Percentiles rank a stretch among this genome's conserved stretches.
Evolutionary conservation across 2,113 vertebrate species (phyloP).

Genomic region (Pseudois nayaur): DNA sequence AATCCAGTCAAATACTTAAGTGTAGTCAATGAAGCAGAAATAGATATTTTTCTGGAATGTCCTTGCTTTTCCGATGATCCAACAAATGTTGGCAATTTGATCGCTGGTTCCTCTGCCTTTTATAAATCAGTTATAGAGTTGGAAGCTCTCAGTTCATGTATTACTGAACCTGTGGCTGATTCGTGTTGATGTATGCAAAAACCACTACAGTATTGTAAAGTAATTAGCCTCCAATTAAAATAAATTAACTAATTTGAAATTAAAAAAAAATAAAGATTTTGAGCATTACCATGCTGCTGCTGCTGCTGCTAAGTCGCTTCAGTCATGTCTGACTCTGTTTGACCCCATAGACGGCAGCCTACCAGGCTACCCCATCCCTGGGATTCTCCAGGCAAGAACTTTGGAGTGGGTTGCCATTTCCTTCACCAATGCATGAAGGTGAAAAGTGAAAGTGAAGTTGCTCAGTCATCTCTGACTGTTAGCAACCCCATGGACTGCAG

Average conservation of each 20-base stretch:
- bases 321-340: rapidly evolving
- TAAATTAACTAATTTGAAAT: background rate
- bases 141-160: background rate
- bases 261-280: background rate
- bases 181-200: background rate
- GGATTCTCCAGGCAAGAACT: no score
- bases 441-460: no score
- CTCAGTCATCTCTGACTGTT: no score
- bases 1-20: background rate
- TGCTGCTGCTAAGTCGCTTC: background rate
- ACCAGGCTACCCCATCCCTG: no score
- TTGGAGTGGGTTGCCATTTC: no score
- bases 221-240: background rate
- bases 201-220: background rate
- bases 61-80: background rate
- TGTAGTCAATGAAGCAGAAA: background rate
- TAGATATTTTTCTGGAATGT: background rate
- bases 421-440: no score
- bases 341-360: no score
- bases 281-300: background rate
- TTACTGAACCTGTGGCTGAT: background rate
- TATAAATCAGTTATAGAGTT: background rate
- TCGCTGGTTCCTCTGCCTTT: background rate
- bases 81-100: background rate
- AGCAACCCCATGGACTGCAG: background rate